Base-by-base conservation (phyloP, 2,113 vertebrate species). In the Dasyprocta punctata region DNA sequence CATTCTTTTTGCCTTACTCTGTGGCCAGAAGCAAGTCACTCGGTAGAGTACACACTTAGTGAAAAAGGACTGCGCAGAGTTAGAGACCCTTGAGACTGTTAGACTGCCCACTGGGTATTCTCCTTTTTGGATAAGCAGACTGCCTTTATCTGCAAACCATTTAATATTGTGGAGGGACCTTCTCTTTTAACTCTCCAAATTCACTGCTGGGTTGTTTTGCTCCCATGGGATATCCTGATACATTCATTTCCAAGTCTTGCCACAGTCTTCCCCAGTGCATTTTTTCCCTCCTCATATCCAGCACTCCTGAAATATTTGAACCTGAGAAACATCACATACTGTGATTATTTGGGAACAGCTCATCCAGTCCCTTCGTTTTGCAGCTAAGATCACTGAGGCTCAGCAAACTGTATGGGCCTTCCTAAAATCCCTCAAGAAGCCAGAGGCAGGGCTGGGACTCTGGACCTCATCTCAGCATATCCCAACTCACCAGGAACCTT, bases 401-500 rank as follows among this genome's bases (percentile, higher is more conserved):
- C 69, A 49, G 83, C n/a, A 52, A 49, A 56, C 49, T 30, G 63
- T 85, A 89, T 11, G 60, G 78, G 38, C 24, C 86, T 83, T 54
- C 28, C 47, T 4, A n/a, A 89, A 89, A 67, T 89, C 95, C 83
- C 80, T 17, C 33, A 36, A 80, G 95, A 93, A 94, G 92, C 89
- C 71, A 91, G 83, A 86, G 89, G 89, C 92, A 91, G 83, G 61
- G 20, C 89, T 95, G 78, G 38, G 28, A 86, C 47, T 71, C 19
- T 16, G 63, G 44, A 47, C 38, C 81, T 90, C 90, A 1, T 10
- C 65, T 4, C 0, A 0, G 36, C 13, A 20, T 58, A 54, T 36
- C 94, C 85, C 77, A 73, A 3, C 77, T 75, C 60, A 33, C 67
- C 88, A 52, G 88, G 77, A 96, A 61, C 67, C 97, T 97, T 78